Evolutionary conservation across 2,113 vertebrate species (phyloP).

Genomic region (Cephalophus harveyi): DNA sequence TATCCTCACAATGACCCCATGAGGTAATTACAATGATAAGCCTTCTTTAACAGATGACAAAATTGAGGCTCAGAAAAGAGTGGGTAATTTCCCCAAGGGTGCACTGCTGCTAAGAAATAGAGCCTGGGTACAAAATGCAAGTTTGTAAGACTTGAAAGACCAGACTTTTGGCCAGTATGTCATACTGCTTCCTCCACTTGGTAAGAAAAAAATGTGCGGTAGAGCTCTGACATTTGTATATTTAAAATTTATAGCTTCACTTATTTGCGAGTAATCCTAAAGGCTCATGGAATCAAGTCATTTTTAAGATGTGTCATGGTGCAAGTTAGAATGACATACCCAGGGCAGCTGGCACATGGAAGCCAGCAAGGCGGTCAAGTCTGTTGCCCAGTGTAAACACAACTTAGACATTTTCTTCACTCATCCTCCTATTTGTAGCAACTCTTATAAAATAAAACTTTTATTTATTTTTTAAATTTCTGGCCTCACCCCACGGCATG

Average conservation of each 20-base stretch:
- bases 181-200: not conserved
- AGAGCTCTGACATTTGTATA: not conserved
- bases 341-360: not conserved
- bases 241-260: not conserved
- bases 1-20: not conserved
- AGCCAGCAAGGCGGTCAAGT: too few relatives aligned
- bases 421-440: not conserved
- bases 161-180: not conserved
- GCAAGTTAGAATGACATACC: not conserved
- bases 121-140: not conserved
- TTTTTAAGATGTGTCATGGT: not conserved
- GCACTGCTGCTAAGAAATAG: not conserved
- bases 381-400: fast-evolving
- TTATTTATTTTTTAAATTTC: not conserved
- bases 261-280: not conserved
- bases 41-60: not conserved
- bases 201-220: not conserved
- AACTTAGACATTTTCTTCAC: not conserved
- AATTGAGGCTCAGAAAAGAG: not conserved
- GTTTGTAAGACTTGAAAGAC: not conserved
- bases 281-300: not conserved
- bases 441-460: not conserved
- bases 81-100: not conserved
- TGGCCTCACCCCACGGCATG: fast-evolving
- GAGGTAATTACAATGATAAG: not conserved